Evolutionary conservation across 2,113 vertebrate species (phyloP).

Genomic region (Pholis gunnellus): DNA sequence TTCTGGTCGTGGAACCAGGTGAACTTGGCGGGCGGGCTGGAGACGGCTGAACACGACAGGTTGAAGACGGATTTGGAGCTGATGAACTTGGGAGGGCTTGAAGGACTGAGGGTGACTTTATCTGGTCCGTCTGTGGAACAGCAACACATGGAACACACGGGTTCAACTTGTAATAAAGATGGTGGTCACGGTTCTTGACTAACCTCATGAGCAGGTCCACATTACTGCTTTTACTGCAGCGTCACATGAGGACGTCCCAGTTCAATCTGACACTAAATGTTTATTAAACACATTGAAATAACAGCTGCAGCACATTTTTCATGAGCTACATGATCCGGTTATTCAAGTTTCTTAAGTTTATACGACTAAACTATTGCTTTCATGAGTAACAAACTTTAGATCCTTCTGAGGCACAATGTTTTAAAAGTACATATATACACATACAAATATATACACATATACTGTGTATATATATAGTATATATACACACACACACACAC

Average conservation of each 20-base stretch:
- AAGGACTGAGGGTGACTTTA: neutral
- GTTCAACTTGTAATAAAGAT: neutral
- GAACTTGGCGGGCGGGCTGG: constrained; percentile 71
- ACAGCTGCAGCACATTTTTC: neutral
- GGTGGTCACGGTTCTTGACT: too few relatives aligned
- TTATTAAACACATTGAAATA: neutral
- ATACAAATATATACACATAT: too few relatives aligned
- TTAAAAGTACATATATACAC: too few relatives aligned
- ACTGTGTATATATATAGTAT: too few relatives aligned
- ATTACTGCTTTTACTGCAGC: too few relatives aligned
- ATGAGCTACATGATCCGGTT: neutral
- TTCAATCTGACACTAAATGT: neutral
- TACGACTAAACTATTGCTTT: too few relatives aligned
- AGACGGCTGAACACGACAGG: constrained; percentile 65
- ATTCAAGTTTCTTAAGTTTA: neutral
- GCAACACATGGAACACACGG: neutral
- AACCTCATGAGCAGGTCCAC: too few relatives aligned
- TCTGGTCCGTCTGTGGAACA: constrained; percentile 80
- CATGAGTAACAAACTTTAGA: too few relatives aligned
- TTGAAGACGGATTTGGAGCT: constrained; percentile 60
- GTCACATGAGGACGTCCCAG: too few relatives aligned
- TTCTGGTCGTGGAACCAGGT: constrained; percentile 53
- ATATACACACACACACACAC: too few relatives aligned
- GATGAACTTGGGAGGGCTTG: rapidly evolving
- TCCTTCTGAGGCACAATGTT: too few relatives aligned